These are phyloP conservation scores for Telmatherina bonti DNA, from an alignment of 2,797 vertebrate species.

Conservation along the genomic window DNA sequence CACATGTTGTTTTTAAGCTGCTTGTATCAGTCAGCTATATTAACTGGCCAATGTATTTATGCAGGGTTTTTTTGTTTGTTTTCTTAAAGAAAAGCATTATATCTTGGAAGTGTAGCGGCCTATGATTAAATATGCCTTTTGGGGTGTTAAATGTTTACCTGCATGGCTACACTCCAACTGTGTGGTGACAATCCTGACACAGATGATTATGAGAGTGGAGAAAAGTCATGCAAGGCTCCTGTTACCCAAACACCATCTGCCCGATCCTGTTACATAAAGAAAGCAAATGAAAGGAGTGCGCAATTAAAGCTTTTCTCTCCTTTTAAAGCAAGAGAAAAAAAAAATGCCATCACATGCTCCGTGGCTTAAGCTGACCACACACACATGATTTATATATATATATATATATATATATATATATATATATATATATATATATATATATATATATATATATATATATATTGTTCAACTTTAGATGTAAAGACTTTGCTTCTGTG, in stretches of 20 bases:
- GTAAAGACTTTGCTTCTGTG: too few relatives aligned
- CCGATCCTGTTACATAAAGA: conserved; percentile 81
- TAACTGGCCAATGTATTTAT: not conserved
- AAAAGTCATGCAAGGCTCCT: conserved; percentile 73
- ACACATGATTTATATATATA: too few relatives aligned
- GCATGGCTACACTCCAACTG: conserved; percentile 26
- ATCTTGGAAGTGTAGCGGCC: conserved; percentile 18
- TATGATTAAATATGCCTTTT: conserved; percentile 29
- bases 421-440: too few relatives aligned
- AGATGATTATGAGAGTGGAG: conserved; percentile 39
- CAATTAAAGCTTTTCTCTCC: conserved; percentile 68
- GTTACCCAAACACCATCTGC: conserved; percentile 80
- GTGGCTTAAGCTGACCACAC: conserved; percentile 19
- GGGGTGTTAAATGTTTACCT: conserved; percentile 43
- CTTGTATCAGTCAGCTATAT: not conserved
- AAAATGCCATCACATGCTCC: conserved; percentile 21
- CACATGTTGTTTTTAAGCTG: not conserved
- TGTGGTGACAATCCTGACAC: conserved; percentile 34
- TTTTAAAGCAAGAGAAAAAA: conserved; percentile 16
- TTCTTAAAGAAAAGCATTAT: not conserved
- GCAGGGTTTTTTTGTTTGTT: not conserved
- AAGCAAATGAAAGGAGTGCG: conserved; percentile 54
- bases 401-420: too few relatives aligned
- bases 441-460: too few relatives aligned
- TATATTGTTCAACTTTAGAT: too few relatives aligned